Conservation (phyloP, 2,797 vertebrate genomes). For the Helarctos malayanus region DNA sequence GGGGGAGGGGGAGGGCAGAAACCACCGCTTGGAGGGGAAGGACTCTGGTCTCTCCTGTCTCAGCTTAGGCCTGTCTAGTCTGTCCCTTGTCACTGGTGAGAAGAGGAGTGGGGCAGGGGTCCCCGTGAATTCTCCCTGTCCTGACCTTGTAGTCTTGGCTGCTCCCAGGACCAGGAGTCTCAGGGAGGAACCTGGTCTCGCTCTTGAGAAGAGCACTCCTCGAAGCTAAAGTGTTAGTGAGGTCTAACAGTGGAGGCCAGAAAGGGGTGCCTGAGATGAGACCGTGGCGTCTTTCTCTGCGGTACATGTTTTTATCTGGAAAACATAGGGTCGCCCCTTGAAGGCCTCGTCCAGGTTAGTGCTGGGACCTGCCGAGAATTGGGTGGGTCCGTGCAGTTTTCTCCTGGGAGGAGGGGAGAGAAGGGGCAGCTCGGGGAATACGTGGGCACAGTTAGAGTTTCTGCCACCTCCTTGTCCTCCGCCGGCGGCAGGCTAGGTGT, state of each 20-base stretch:
- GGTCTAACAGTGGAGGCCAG: background rate
- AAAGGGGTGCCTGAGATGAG: background rate
- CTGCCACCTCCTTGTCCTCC: background rate
- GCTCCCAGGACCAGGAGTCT: background rate
- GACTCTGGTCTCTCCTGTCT: background rate
- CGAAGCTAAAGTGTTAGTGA: background rate
- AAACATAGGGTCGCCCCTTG: background rate
- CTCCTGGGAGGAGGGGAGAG: background rate
- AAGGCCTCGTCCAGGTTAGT: background rate
- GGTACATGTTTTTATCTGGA: background rate
- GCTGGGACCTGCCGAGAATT: background rate
- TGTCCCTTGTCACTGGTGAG: constrained; percentile 2
- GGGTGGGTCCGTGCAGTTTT: background rate
- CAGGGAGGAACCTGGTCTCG: background rate
- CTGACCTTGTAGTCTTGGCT: background rate
- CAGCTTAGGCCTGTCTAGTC: background rate
- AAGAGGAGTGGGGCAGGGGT: background rate
- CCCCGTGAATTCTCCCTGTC: background rate
- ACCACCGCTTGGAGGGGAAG: background rate
- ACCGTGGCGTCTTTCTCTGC: background rate
- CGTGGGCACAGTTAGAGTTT: background rate
- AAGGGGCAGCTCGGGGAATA: background rate
- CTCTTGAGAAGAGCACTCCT: background rate
- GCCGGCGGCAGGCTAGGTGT: background rate
- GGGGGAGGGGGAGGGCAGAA: background rate